Base-by-base conservation (phyloP, 2,113 vertebrate genomes). In the Vireo altiloquus region DNA sequence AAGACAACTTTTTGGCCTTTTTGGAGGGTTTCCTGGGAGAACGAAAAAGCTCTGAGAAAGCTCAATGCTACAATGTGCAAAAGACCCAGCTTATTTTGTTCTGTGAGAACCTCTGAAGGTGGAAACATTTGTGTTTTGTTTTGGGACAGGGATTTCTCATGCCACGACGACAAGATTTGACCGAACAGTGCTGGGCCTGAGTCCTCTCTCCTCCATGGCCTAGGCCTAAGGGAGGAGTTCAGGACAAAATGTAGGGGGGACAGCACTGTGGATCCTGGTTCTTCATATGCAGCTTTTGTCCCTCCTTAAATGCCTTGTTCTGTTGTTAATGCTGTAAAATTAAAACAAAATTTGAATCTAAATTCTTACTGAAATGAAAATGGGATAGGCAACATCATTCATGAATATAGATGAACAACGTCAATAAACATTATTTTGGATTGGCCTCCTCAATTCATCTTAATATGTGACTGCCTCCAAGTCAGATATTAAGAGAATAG, bases 121-220 rank as follows among this genome's bases (percentile, higher is more conserved):
- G 22, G 27, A 86, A 76, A 77, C 0, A 2, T 89, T 76, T 89
- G 15, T 53, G 15, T 70, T 72, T 46, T 66, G 5, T 57, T 84
- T 64, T 69, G 22, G 30, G 22, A 33, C 10, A 56, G 15, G 6
- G 19, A 47, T 44, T 66, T 10, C 10, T 44, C 18, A 8, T 30
- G 63, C 30, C 16, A 10, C 39, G 17, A 74, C 3, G 20, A 63
- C 20, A 59, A 18, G 15, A 6, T 71, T 27, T 75, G 37, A 20
- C 2, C 13, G 33, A 63, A 61, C 0, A 4, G 3, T 44, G 61
- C 25, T 31, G 25, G 12, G 4, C 14, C 2, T 1, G 39, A 15
- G 24, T 44, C 5, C 2, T 72, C 23, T 25, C 2, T 53, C 3
- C 8, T 78, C 18, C 13, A 3, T 10, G 11, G 7, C 15, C 15